These are phyloP conservation scores for Scaptomyza flava DNA, from an alignment of 2,888 invertebrate genomes.

Conservation along the genomic window DNA sequence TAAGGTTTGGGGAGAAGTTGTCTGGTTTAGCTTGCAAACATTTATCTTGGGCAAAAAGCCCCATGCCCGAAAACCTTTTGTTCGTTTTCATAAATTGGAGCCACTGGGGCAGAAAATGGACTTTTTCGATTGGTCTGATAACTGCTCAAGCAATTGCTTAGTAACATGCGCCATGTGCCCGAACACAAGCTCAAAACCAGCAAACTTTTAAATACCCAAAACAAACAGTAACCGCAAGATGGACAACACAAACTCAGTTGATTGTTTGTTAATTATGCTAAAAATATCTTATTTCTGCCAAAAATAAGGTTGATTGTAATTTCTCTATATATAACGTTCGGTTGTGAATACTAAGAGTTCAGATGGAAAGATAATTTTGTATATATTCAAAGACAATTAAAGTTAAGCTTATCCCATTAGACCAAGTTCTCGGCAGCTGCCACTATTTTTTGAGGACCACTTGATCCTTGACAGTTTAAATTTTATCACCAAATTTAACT, in stretches of 20 bases:
- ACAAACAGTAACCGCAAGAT: constrained; percentile 17
- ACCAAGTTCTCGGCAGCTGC: neutral
- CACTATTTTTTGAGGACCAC: constrained; percentile 15
- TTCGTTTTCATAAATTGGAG: constrained; percentile 70
- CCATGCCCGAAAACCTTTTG: constrained; percentile 51
- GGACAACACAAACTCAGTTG: constrained; percentile 6
- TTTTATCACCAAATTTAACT: constrained; percentile 50
- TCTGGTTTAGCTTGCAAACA: constrained; percentile 43
- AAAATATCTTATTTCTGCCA: neutral
- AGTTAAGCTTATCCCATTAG: constrained; percentile 1
- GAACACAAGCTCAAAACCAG: constrained; percentile 5
- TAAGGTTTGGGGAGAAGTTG: neutral
- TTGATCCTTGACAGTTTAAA: constrained; percentile 35
- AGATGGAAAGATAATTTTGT: neutral
- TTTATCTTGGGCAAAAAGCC: constrained; percentile 57
- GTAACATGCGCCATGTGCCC: constrained; percentile 38
- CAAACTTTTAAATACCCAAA: neutral
- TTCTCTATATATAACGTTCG: neutral
- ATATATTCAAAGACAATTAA: neutral
- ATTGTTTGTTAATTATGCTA: constrained; percentile 30
- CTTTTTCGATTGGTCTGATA: constrained; percentile 73
- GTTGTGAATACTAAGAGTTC: neutral
- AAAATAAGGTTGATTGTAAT: neutral
- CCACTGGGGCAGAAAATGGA: constrained; percentile 75
- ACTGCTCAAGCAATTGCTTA: constrained; percentile 55